Evolutionary conservation across 2,113 vertebrate species (phyloP).

Genomic region (Platichthys stellatus): DNA sequence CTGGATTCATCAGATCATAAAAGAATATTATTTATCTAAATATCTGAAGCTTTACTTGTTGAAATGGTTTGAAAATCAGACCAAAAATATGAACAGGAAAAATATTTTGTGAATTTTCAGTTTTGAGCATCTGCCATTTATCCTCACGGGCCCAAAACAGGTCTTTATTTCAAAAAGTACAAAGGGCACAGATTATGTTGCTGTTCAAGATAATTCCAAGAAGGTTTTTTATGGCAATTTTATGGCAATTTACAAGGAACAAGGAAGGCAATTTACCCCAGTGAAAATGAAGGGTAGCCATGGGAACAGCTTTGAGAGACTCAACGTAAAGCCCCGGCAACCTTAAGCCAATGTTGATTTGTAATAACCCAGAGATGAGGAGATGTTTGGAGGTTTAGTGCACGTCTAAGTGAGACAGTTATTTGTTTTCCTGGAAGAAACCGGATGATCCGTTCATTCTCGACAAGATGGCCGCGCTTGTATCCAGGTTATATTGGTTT

Average conservation of each 20-base stretch:
- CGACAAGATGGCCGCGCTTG: too few relatives aligned
- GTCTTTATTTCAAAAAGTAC: conserved; percentile 12
- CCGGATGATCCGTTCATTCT: conserved; percentile 52
- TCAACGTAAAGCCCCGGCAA: neutral
- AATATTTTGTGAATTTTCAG: conserved; percentile 5
- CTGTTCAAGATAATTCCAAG: neutral
- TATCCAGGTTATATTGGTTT: too few relatives aligned
- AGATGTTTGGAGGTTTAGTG: conserved; percentile 62
- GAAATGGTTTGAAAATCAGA: neutral
- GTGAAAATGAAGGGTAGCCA: conserved; percentile 11
- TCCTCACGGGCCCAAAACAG: conserved; percentile 10
- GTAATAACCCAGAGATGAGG: conserved; percentile 66
- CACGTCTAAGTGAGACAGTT: conserved; percentile 64
- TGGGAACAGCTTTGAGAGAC: conserved; percentile 37
- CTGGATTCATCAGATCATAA: conserved; percentile 6
- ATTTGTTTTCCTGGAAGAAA: conserved; percentile 47
- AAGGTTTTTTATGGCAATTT: conserved; percentile 45
- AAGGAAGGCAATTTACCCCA: conserved; percentile 7
- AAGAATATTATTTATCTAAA: conserved; percentile 4
- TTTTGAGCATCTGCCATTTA: conserved; percentile 27
- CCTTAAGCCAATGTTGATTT: conserved; percentile 58
- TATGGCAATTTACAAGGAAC: too few relatives aligned
- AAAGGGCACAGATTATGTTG: conserved; percentile 31
- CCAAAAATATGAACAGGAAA: neutral
- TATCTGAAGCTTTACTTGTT: neutral